Percentiles rank a stretch among this genome's conserved stretches.
phyloP scores from a whole-genome alignment of 53 echinoderm and acorn worm species.

The Paelopatides confundens region DNA sequence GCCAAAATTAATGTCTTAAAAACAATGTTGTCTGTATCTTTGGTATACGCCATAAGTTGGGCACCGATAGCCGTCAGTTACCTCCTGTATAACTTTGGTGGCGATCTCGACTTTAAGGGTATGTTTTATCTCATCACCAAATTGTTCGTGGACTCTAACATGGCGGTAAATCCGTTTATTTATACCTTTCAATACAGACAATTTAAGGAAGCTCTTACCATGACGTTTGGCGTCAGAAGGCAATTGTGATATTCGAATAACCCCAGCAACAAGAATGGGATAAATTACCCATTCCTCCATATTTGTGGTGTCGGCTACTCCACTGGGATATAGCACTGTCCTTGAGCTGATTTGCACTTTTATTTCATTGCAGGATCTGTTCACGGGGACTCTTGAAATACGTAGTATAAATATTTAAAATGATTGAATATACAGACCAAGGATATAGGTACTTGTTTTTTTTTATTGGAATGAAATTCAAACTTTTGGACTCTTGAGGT shows the following conservation, averaged over 20 bases:
- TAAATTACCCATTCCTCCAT: too few relatives aligned
- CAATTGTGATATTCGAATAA: neutral
- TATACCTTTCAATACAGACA: slow-evolving; percentile 95
- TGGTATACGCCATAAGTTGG: slow-evolving; percentile 85
- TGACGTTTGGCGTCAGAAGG: slow-evolving; percentile 46
- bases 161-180: slow-evolving; percentile 91
- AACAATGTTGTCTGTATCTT: slow-evolving; percentile 80
- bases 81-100: slow-evolving; percentile 82
- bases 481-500: too few relatives aligned
- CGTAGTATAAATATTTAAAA: too few relatives aligned
- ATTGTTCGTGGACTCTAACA: slow-evolving; percentile 78
- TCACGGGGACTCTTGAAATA: too few relatives aligned
- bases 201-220: slow-evolving; percentile 75
- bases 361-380: too few relatives aligned
- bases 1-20: slow-evolving; percentile 82
- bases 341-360: too few relatives aligned
- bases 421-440: too few relatives aligned
- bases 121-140: slow-evolving; percentile 81
- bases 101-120: slow-evolving; percentile 73
- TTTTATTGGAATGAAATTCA: too few relatives aligned
- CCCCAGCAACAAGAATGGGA: neutral
- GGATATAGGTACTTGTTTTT: too few relatives aligned
- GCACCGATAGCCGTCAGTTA: slow-evolving; percentile 86
- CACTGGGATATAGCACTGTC: too few relatives aligned
- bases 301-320: too few relatives aligned